These are phyloP conservation scores for Rhaphigaster nebulosa DNA, from an alignment of 2,888 invertebrate species.

Conservation along the genomic window DNA sequence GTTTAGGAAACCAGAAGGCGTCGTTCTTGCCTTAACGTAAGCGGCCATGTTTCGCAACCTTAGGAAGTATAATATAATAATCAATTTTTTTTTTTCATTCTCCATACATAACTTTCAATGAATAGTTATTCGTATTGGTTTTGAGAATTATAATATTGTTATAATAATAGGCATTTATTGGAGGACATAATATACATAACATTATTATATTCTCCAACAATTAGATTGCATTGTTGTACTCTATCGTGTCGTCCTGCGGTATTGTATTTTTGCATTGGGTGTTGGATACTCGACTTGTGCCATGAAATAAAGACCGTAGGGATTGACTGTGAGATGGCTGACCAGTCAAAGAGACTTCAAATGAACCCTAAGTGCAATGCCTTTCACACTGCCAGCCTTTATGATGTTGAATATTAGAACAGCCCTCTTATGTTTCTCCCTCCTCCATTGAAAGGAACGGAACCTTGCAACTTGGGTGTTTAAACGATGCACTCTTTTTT, in stretches of 20 bases:
- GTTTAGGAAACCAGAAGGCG: too few species aligned
- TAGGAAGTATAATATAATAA: too few species aligned
- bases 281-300: neutral
- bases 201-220: neutral
- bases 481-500: neutral
- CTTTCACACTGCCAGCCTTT: neutral
- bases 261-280: neutral
- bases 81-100: too few species aligned
- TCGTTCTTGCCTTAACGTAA: too few species aligned
- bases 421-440: neutral
- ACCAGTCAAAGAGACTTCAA: slow-evolving; percentile 41
- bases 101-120: neutral
- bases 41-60: too few species aligned
- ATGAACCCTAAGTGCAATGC: slow-evolving; percentile 39
- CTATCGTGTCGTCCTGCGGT: neutral
- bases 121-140: neutral
- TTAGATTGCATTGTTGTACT: neutral
- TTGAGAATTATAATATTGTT: too few species aligned
- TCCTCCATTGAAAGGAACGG: neutral
- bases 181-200: too few species aligned
- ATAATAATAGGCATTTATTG: too few species aligned
- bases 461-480: neutral
- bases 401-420: slow-evolving; percentile 7
- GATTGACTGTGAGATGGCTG: slow-evolving; percentile 17
- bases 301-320: neutral